Conservation (phyloP, 2,797 vertebrate species). For the Periparus ater region DNA sequence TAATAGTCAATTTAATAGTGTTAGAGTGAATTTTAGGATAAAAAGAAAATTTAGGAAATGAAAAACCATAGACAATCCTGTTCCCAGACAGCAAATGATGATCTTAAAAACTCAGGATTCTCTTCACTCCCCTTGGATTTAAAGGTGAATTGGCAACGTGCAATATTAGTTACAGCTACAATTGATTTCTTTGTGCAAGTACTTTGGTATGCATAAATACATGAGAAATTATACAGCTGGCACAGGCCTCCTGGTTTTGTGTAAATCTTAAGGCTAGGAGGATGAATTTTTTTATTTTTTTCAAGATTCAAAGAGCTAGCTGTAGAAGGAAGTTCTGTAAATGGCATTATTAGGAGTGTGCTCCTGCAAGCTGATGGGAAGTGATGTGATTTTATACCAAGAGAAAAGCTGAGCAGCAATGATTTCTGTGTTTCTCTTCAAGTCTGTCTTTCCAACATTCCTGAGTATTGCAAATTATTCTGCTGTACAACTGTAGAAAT, state of each 20-base stretch:
- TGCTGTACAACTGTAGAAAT: background rate
- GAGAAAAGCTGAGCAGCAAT: background rate
- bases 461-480: background rate
- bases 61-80: background rate
- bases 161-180: background rate
- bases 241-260: background rate
- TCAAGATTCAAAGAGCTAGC: background rate
- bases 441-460: background rate
- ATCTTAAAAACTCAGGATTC: background rate
- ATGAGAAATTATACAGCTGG: slow-evolving; percentile 10
- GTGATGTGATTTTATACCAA: background rate
- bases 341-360: background rate
- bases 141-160: background rate
- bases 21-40: background rate
- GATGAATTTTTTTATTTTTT: background rate
- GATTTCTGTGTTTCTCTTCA: background rate
- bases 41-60: background rate
- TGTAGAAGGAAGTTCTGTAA: background rate
- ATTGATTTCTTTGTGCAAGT: slow-evolving; percentile 20
- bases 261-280: background rate
- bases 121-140: background rate
- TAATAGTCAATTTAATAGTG: background rate
- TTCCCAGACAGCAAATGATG: background rate
- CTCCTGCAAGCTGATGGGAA: background rate
- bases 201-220: slow-evolving; percentile 11